A percentile compares a stretch with the other conserved stretches of the same genome.
Evolutionary conservation across 23 tunicate genomes (phyloP).

Genomic region (Halocynthia roretzi): DNA sequence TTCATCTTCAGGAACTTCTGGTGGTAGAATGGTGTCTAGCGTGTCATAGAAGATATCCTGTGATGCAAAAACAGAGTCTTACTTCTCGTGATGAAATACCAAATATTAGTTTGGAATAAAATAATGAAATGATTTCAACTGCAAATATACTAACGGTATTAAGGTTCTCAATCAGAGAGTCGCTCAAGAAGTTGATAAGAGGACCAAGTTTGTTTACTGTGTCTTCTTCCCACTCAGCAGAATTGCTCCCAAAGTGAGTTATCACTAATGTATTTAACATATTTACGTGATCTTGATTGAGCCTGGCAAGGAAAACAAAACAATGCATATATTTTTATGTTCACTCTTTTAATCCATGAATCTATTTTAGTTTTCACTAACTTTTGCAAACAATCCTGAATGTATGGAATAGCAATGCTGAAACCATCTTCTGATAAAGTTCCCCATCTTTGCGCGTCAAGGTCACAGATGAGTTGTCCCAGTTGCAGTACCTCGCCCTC

Average conservation of each 20-base stretch:
- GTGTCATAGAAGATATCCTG: constrained; percentile 40
- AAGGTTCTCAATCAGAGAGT: constrained; percentile 2
- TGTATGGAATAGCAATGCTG: background rate
- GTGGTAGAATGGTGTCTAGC: constrained; percentile 39
- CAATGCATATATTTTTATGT: no score
- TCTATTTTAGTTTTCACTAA: background rate
- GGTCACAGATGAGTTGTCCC: constrained; percentile 50
- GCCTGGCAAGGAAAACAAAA: no score
- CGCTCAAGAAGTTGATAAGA: constrained; percentile 9
- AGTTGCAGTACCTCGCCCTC: constrained; percentile 27
- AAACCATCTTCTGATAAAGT: constrained; percentile 29
- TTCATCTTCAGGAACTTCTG: constrained; percentile 16
- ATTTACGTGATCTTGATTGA: no score
- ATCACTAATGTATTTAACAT: no score
- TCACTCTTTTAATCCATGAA: no score
- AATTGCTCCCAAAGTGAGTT: constrained; percentile 17
- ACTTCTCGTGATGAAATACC: background rate
- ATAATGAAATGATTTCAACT: background rate
- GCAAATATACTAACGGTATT: constrained; percentile 19
- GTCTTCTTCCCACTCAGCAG: constrained; percentile 35
- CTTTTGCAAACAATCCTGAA: constrained; percentile 32
- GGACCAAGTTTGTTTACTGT: constrained; percentile 29
- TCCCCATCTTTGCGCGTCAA: constrained; percentile 2
- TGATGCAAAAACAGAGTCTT: background rate
- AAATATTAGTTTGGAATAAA: background rate